These are phyloP conservation scores for Drosophila nigrodunni DNA, from an alignment of 1,140 invertebrate species.

Conservation along the genomic window DNA sequence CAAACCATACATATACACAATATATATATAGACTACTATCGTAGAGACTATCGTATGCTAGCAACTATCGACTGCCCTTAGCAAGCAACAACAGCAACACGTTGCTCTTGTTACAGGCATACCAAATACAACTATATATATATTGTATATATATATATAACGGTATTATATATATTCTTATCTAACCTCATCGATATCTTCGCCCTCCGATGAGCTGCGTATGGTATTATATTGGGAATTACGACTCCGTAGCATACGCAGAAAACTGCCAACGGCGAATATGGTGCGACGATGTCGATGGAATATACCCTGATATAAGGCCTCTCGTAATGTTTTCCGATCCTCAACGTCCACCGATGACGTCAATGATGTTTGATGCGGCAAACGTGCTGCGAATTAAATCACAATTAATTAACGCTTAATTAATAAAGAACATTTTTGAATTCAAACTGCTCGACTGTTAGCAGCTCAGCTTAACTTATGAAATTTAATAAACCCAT, in stretches of 20 bases:
- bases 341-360: conserved; percentile 84
- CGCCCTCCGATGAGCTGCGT: conserved; percentile 85
- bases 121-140: conserved; percentile 22
- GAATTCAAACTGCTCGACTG: neutral
- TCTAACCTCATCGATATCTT: conserved; percentile 84
- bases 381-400: conserved; percentile 72
- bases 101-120: conserved; percentile 18
- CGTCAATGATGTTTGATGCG: conserved; percentile 84
- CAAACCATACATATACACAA: conserved; percentile 6
- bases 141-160: conserved; percentile 9
- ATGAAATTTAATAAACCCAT: too few species aligned
- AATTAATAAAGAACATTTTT: conserved; percentile 5
- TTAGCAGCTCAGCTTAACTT: too few species aligned
- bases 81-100: conserved; percentile 6
- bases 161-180: conserved; percentile 59
- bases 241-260: conserved; percentile 91
- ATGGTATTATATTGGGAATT: conserved; percentile 93
- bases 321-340: conserved; percentile 87
- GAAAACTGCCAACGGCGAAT: conserved; percentile 91
- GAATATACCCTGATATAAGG: conserved; percentile 92
- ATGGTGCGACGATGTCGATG: conserved; percentile 91
- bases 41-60: conserved; percentile 15
- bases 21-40: conserved; percentile 7
- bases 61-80: conserved; percentile 9
- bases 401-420: conserved; percentile 16